Percentiles rank a stretch among this genome's conserved stretches.
phyloP scores from a whole-genome alignment of 2,113 vertebrate species.

The Donacobius atricapilla region DNA sequence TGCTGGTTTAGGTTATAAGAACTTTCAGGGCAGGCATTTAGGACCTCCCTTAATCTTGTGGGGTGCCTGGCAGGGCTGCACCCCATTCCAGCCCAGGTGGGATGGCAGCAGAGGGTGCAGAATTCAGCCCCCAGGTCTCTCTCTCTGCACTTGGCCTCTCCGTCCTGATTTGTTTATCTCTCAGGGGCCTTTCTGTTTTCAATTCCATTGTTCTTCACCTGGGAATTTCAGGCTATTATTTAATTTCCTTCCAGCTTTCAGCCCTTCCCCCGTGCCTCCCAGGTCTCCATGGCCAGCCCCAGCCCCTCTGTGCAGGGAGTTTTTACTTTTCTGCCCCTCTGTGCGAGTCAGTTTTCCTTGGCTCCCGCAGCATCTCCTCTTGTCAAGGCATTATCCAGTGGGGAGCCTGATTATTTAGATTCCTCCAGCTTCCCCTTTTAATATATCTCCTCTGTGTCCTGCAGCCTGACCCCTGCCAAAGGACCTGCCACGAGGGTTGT shows the following conservation, averaged over 20 bases:
- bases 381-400: slow-evolving; percentile 64
- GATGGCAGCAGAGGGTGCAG: rapidly evolving
- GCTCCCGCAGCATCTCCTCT: slow-evolving; percentile 39
- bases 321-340: slow-evolving; percentile 45
- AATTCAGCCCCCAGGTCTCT: not conserved
- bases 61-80: not conserved
- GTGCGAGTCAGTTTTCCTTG: slow-evolving; percentile 34
- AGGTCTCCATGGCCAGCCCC: not conserved
- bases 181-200: slow-evolving; percentile 43
- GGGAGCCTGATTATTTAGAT: slow-evolving; percentile 69
- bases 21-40: not conserved
- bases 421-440: slow-evolving; percentile 62
- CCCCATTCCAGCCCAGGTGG: not conserved
- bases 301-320: not conserved
- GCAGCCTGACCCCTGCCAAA: slow-evolving; percentile 63
- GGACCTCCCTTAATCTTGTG: rapidly evolving
- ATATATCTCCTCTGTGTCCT: slow-evolving; percentile 61
- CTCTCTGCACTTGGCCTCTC: not conserved
- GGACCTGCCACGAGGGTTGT: slow-evolving; percentile 59
- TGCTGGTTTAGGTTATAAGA: not conserved
- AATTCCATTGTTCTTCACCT: slow-evolving; percentile 65
- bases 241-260: slow-evolving; percentile 56
- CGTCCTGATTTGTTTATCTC: slow-evolving; percentile 36
- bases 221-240: slow-evolving; percentile 65
- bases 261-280: slow-evolving; percentile 28